Percentiles rank a stretch among this genome's conserved stretches.
phyloP scores from a whole-genome alignment of 2,797 vertebrate genomes.

The Aplochiton taeniatus region DNA sequence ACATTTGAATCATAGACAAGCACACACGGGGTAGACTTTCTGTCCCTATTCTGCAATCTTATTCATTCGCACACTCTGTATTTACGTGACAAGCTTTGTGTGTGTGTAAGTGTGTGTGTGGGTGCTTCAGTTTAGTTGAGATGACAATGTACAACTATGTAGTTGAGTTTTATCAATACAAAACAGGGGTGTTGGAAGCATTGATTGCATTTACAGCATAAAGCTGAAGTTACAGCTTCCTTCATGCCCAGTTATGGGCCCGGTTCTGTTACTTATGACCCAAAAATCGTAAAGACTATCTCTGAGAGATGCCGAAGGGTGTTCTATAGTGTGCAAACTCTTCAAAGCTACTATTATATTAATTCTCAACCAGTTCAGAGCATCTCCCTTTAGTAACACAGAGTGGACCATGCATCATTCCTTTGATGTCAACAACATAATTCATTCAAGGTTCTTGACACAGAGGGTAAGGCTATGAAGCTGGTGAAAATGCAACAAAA shows the following conservation, averaged over 20 bases:
- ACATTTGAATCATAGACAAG: constrained; percentile 66
- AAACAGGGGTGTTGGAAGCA: constrained; percentile 4
- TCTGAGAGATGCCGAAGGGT: constrained; percentile 5
- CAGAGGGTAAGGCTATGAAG: neutral
- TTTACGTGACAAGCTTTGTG: constrained; percentile 47
- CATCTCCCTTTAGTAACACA: neutral
- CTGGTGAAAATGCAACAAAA: constrained; percentile 24
- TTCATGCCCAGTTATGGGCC: constrained; percentile 18
- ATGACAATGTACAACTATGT: constrained; percentile 11
- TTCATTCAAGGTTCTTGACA: neutral
- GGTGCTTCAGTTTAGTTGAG: neutral
- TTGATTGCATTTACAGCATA: constrained; percentile 28
- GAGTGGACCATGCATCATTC: constrained; percentile 16
- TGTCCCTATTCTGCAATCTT: constrained; percentile 58
- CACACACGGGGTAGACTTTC: constrained; percentile 52
- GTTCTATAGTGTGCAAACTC: constrained; percentile 33
- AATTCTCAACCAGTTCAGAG: neutral
- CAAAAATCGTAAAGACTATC: no score
- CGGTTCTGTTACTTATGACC: neutral
- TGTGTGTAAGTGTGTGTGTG: neutral
- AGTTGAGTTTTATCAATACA: constrained; percentile 1
- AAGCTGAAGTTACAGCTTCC: neutral
- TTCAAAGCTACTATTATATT: neutral
- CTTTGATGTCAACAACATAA: constrained; percentile 22
- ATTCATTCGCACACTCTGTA: constrained; percentile 63